Conservation (phyloP, 2,888 invertebrate species). For the Sphinx pinastri region DNA sequence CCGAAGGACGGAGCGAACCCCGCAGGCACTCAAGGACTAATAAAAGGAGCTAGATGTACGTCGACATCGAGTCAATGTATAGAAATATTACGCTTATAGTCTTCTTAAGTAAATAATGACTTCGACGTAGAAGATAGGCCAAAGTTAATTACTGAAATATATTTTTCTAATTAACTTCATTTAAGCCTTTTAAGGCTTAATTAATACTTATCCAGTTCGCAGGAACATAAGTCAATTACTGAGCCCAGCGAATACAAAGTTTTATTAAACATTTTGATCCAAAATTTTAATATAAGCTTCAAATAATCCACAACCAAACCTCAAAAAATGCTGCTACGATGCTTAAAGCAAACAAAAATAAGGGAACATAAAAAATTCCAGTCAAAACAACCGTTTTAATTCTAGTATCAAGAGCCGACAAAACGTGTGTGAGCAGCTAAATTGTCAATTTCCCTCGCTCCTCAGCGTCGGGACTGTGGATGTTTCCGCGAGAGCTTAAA, state of each 20-base stretch:
- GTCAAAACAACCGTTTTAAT: not conserved
- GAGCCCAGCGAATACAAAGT: too few species aligned
- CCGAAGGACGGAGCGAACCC: not conserved
- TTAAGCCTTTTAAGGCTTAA: not conserved
- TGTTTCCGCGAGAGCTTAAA: not conserved
- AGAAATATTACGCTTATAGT: constrained; percentile 1
- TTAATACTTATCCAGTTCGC: not conserved
- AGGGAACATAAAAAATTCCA: not conserved
- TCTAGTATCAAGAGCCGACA: not conserved
- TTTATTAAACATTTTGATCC: too few species aligned
- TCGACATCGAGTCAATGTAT: not conserved
- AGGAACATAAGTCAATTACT: not conserved
- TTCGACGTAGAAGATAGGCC: not conserved
- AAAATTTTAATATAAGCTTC: too few species aligned
- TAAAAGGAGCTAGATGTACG: not conserved
- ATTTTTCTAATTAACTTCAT: not conserved
- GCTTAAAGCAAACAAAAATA: not conserved
- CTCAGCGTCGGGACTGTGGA: not conserved
- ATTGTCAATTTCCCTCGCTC: constrained; percentile 20
- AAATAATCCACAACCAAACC: too few species aligned
- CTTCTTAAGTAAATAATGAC: not conserved
- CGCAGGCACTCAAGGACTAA: not conserved
- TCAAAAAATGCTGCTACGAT: not conserved
- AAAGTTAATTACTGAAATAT: not conserved
- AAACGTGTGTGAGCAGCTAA: constrained; percentile 12